Conservation (phyloP, 2,888 invertebrate genomes). For the Acleris laterana region DNA sequence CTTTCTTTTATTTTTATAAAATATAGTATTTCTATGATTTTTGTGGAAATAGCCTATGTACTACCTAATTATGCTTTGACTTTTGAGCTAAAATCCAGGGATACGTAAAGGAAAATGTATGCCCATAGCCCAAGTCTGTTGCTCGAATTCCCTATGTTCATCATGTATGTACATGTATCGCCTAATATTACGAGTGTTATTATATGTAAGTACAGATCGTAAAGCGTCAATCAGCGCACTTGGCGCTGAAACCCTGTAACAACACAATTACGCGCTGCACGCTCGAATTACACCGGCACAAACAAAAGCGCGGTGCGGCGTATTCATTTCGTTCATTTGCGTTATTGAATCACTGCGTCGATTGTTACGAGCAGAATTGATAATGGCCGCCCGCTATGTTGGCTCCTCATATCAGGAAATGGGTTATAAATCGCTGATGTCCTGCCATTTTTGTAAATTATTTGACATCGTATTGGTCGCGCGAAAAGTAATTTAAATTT, state of each 20-base stretch:
- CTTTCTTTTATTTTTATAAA: too few relatives aligned
- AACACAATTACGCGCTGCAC: slow-evolving; percentile 48
- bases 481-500: slow-evolving; percentile 38
- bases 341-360: slow-evolving; percentile 66
- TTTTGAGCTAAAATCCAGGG: too few relatives aligned
- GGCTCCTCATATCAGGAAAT: slow-evolving; percentile 61
- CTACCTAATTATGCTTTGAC: too few relatives aligned
- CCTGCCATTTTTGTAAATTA: slow-evolving; percentile 63
- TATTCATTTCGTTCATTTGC: slow-evolving; percentile 64
- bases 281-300: slow-evolving; percentile 46
- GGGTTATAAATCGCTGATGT: slow-evolving; percentile 66
- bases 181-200: neutral
- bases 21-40: too few relatives aligned
- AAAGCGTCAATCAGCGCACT: slow-evolving; percentile 61
- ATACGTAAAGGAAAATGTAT: too few relatives aligned
- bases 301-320: slow-evolving; percentile 49
- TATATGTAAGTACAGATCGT: slow-evolving; percentile 45
- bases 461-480: slow-evolving; percentile 52
- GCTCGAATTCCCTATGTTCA: too few relatives aligned
- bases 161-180: too few relatives aligned
- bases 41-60: too few relatives aligned
- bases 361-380: slow-evolving; percentile 61
- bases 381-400: slow-evolving; percentile 64
- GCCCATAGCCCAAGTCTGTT: too few relatives aligned
- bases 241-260: slow-evolving; percentile 49